Evolutionary conservation across 1,140 invertebrate genomes (phyloP).

Genomic region (Meloidogyne floridensis): DNA sequence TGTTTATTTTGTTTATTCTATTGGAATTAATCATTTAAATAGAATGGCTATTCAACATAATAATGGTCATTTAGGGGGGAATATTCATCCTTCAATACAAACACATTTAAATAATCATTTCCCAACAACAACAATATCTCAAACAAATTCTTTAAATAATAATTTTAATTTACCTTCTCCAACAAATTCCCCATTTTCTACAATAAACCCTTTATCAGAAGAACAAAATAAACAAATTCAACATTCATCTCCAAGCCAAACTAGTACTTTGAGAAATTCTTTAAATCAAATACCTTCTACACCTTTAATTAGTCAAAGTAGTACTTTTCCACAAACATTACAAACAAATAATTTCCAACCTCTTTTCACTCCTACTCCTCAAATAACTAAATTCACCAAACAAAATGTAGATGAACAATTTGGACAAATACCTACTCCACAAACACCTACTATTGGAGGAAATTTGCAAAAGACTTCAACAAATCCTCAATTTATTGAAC

Average conservation of each 20-base stretch:
- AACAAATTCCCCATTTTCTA: background rate
- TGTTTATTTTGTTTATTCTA: background rate
- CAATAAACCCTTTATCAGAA: background rate
- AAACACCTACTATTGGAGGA: background rate
- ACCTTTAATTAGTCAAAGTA: background rate
- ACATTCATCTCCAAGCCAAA: background rate
- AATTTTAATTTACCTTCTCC: background rate
- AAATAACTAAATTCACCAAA: background rate
- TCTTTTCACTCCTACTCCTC: background rate
- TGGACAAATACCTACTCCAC: background rate
- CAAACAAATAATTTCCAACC: background rate
- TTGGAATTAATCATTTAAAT: background rate
- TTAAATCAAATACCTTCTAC: background rate
- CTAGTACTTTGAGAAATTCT: background rate
- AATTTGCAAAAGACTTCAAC: background rate
- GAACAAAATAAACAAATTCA: background rate
- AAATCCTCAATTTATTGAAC: background rate
- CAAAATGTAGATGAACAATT: slow-evolving; percentile 1
- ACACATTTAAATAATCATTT: background rate
- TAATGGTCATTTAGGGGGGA: background rate
- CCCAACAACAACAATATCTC: background rate
- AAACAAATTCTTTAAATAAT: background rate
- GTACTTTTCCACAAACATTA: background rate
- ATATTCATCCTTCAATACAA: background rate
- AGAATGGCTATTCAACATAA: too few relatives aligned